A percentile compares a stretch with the other conserved stretches of the same genome.
Evolutionary conservation across 2,888 invertebrate species (phyloP).

Genomic region (Phyto melanocephala): DNA sequence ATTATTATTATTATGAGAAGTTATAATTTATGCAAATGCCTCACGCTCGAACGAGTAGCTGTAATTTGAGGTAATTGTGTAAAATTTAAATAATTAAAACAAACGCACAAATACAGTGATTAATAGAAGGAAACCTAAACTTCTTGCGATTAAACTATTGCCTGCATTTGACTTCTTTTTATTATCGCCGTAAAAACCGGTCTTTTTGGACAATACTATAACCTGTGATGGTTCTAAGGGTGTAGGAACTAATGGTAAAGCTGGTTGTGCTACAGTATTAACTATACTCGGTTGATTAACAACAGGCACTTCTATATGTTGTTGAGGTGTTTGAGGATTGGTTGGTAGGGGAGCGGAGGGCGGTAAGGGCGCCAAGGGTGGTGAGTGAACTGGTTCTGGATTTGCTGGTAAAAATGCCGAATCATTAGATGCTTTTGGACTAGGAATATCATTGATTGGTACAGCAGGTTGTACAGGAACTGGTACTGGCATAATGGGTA

Average conservation of each 20-base stretch:
- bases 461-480: not conserved
- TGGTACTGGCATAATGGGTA: not conserved
- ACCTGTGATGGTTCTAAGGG: slow-evolving; percentile 5
- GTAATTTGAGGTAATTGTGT: no score
- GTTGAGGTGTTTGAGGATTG: not conserved
- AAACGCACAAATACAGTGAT: not conserved
- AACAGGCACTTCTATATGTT: not conserved
- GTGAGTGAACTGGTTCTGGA: not conserved
- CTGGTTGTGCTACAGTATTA: not conserved
- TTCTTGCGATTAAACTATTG: not conserved
- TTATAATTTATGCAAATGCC: no score
- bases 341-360: not conserved
- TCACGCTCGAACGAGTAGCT: no score
- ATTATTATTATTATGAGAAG: no score
- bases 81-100: not conserved
- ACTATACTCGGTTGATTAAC: not conserved
- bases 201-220: slow-evolving; percentile 27
- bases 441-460: not conserved
- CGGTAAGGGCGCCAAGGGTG: not conserved
- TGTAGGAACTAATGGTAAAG: not conserved
- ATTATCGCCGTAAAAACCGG: slow-evolving; percentile 25
- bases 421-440: not conserved
- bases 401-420: not conserved
- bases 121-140: not conserved
- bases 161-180: slow-evolving; percentile 20